A percentile compares a stretch with the other conserved stretches of the same genome.
Evolutionary conservation across 1,140 invertebrate species (phyloP).

Genomic region (Drosophila ironensis): DNA sequence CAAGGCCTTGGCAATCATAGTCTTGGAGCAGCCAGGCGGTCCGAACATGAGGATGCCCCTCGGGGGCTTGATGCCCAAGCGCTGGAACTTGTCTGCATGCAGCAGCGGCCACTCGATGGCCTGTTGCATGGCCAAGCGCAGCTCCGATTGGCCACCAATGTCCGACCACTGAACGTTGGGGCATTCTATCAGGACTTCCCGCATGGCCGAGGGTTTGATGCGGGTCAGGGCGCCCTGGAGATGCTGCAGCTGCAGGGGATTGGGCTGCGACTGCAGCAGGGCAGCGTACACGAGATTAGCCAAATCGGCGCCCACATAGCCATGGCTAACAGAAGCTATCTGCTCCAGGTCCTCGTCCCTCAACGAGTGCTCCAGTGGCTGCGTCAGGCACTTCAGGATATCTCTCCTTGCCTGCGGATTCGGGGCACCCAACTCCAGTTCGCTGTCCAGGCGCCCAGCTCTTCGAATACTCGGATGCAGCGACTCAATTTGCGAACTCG

Average conservation of each 20-base stretch:
- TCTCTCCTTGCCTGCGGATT: conserved; percentile 85
- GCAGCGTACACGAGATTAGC: conserved; percentile 88
- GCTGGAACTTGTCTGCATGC: conserved; percentile 93
- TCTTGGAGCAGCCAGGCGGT: conserved; percentile 98
- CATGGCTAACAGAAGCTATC: conserved; percentile 89
- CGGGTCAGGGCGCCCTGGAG: conserved; percentile 86
- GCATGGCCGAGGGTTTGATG: conserved; percentile 94
- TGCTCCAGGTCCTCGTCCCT: conserved; percentile 84
- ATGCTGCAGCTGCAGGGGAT: conserved; percentile 82
- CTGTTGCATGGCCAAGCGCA: conserved; percentile 94
- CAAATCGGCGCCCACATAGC: conserved; percentile 94
- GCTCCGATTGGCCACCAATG: conserved; percentile 94
- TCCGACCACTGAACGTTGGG: conserved; percentile 95
- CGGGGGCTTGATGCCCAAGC: conserved; percentile 95
- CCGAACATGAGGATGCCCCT: conserved; percentile 98
- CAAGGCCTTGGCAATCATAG: conserved; percentile 96
- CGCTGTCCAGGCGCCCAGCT: conserved; percentile 90
- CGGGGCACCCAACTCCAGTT: conserved; percentile 93
- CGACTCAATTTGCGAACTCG: conserved; percentile 83
- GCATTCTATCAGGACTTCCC: conserved; percentile 92
- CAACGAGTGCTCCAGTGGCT: conserved; percentile 84
- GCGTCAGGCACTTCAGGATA: conserved; percentile 87
- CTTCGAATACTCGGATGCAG: conserved; percentile 89
- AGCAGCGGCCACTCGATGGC: conserved; percentile 96
- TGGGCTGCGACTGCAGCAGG: conserved; percentile 77